Base-by-base conservation (phyloP, 2,113 vertebrate species). In the Cathartes aura region DNA sequence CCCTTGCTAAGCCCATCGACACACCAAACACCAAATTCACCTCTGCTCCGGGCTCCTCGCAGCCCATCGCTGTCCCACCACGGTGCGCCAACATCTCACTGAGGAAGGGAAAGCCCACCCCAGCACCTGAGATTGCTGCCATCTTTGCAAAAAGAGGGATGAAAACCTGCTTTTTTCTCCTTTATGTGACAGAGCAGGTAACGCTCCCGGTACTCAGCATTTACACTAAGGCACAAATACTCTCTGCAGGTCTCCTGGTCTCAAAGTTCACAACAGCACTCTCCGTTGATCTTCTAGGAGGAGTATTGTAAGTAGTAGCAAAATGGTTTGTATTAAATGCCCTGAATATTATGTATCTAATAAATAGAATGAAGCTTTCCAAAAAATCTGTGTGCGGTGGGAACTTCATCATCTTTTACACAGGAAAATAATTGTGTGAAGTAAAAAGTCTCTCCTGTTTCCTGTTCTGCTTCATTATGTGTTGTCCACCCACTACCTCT, bases 401-500 rank as follows among this genome's bases (percentile, higher is more conserved):
- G 78, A 94, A 92, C 15, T 85, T 72, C 8, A 10, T 87, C 16
- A 45, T 81, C 64, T 95, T 96, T 97, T 78, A 84, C 40, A 50
- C 80, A 60, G 59, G 94, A 82, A 88, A 59, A 78, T 42, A 84
- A 63, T 13, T 53, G 75, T 93, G 72, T 95, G 70, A 96, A 92
- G 86, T 89, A 53, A 95, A 96, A 84, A 93, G 38, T 67, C 59
- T 81, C 17, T 88, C 38, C 81, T 62, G 73, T 93, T 97, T 96
- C 79, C 82, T 87, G 67, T 97, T 91, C 78, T 94, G 71, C 59
- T 91, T 90, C 81, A 82, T 93, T 95, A 92, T 22, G 32, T 90
- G 43, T 38, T 94, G 66, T 87, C 58, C 32, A 80, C 75, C 67
- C 67, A 70, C 84, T 93, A 71, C 22, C 6, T 71, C 82, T 84